phyloP scores from a whole-genome alignment of 2,888 invertebrate genomes.

The Volucella inflata region DNA sequence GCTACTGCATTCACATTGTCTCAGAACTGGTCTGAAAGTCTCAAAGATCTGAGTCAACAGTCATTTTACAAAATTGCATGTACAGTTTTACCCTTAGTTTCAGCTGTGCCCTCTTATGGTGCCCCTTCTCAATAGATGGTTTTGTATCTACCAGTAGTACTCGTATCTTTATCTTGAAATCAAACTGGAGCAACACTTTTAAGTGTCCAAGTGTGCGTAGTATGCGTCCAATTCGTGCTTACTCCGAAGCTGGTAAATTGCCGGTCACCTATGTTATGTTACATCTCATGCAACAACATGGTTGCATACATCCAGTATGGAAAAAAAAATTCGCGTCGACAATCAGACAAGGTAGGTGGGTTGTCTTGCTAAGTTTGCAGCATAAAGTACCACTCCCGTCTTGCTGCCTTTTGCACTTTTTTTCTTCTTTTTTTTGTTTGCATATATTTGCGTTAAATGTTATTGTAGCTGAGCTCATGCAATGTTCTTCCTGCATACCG shows the following conservation, averaged over 20 bases:
- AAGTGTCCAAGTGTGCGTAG: constrained; percentile 14
- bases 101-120: constrained; percentile 40
- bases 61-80: constrained; percentile 52
- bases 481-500: constrained; percentile 84
- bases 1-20: constrained; percentile 60
- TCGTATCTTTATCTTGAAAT: constrained; percentile 48
- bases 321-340: constrained; percentile 49
- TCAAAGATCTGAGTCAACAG: constrained; percentile 47
- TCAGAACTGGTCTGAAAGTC: constrained; percentile 31
- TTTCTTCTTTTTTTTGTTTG: neutral
- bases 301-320: constrained; percentile 21
- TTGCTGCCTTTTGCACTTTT: constrained; percentile 65
- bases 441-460: neutral
- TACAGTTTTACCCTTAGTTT: constrained; percentile 19
- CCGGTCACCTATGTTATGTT: constrained; percentile 70
- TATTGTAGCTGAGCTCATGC: constrained; percentile 51
- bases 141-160: constrained; percentile 39
- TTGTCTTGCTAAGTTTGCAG: constrained; percentile 69
- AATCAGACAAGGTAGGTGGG: constrained; percentile 82
- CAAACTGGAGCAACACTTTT: constrained; percentile 50
- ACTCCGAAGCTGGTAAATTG: constrained; percentile 16
- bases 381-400: constrained; percentile 54
- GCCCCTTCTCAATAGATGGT: constrained; percentile 23
- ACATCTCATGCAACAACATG: constrained; percentile 56
- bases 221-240: constrained; percentile 32